Evolutionary conservation across 2,888 invertebrate species (phyloP).

Genomic region (Bibio marci): DNA sequence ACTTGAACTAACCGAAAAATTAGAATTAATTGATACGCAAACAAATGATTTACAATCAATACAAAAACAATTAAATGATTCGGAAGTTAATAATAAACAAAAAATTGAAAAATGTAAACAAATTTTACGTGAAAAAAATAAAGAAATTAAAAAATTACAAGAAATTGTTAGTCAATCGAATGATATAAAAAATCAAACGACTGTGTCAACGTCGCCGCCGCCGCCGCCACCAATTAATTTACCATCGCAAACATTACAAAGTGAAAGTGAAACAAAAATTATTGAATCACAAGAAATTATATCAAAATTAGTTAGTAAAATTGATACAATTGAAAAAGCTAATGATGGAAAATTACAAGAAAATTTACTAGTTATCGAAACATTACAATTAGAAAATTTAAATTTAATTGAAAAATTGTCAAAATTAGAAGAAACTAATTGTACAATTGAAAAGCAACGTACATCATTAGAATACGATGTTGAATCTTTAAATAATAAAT

Average conservation of each 20-base stretch:
- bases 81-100: conserved; percentile 18
- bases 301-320: conserved; percentile 6
- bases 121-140: conserved; percentile 36
- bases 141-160: conserved; percentile 32
- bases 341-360: conserved; percentile 49
- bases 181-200: conserved; percentile 13
- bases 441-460: conserved; percentile 40
- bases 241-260: background rate
- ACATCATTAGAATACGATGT: conserved; percentile 41
- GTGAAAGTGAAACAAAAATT: background rate
- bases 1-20: conserved; percentile 23
- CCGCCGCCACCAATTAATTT: no score
- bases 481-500: conserved; percentile 39
- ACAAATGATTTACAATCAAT: conserved; percentile 33
- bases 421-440: conserved; percentile 47
- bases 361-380: conserved; percentile 55
- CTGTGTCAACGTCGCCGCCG: background rate
- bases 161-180: conserved; percentile 4
- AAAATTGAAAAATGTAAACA: conserved; percentile 30
- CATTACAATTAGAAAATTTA: conserved; percentile 45
- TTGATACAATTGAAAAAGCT: conserved; percentile 10
- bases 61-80: conserved; percentile 31
- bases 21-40: conserved; percentile 14
- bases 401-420: conserved; percentile 45
- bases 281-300: conserved; percentile 2